Conservation (phyloP, 1,140 invertebrate genomes). For the Anthonomus grandis region DNA sequence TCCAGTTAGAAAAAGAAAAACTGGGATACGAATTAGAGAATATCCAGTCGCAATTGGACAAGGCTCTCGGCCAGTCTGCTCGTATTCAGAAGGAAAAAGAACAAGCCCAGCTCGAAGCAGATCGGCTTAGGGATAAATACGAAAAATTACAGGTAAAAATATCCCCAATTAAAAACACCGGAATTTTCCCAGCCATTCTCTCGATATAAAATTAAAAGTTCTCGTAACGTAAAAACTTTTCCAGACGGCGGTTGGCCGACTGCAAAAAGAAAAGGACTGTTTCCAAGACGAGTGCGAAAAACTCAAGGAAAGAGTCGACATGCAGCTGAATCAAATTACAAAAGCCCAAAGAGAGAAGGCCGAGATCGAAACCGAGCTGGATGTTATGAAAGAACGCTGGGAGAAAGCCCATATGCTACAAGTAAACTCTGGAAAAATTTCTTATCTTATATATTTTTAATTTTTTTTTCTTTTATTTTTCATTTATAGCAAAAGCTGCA, state of each 20-base stretch:
- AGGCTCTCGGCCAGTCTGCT: slow-evolving; percentile 78
- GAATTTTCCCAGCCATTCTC: background rate
- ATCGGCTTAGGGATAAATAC: slow-evolving; percentile 82
- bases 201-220: background rate
- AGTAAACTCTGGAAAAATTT: slow-evolving; percentile 3
- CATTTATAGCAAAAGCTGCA: slow-evolving; percentile 67
- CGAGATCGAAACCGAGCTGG: slow-evolving; percentile 77
- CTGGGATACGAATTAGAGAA: slow-evolving; percentile 85
- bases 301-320: slow-evolving; percentile 75
- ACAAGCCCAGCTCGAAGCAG: slow-evolving; percentile 75
- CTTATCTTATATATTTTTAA: background rate
- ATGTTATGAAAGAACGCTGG: slow-evolving; percentile 81
- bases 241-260: slow-evolving; percentile 65
- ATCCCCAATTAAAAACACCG: no score
- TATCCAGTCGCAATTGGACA: slow-evolving; percentile 85
- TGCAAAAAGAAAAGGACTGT: slow-evolving; percentile 84
- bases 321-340: slow-evolving; percentile 72
- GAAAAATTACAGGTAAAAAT: slow-evolving; percentile 87
- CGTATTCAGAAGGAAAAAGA: slow-evolving; percentile 88
- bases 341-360: slow-evolving; percentile 84
- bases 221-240: no score
- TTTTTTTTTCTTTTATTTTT: slow-evolving; percentile 6
- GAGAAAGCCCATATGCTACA: slow-evolving; percentile 81
- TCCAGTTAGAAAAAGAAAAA: slow-evolving; percentile 89
- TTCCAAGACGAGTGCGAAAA: slow-evolving; percentile 77